Evolutionary conservation across 2,888 invertebrate genomes (phyloP), one percentile per base, ranked within the genome.

Genomic region (Epistrophella euchroma): DNA sequence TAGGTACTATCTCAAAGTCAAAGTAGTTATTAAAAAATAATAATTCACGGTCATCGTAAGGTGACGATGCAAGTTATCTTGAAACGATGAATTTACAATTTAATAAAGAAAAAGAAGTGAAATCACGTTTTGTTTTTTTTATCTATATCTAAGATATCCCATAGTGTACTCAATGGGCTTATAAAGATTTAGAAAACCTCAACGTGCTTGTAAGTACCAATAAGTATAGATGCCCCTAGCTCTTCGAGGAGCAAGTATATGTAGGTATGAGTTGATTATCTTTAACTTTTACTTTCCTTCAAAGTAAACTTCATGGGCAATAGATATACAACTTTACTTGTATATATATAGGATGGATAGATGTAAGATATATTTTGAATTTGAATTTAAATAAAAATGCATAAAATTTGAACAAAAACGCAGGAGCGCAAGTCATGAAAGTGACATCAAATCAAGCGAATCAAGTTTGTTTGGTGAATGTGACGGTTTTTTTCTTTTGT

Each of bases 41-140:
- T 64, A 82, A 86, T 86, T 86, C 86, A 86, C 86, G 86, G 86
- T 86, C 86, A 86, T 70, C 40, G 71, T 45, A 72, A 70, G 72
- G 40, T 77, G 73, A 86, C 73, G 77, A 74, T 45, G 76, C 73
- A 68, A 55, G 25, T 37, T 37, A 58, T 28, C 79, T 66, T 50
- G n/a, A 66, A 66, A 47, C 64, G 55, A 62, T 68, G 71, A 40
- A 32, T 32, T 13, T 37, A 22, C 17, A 56, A n/a, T n/a, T n/a
- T n/a, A n/a, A 35, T 0, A 52, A 10, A 56, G n/a, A 56, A 56
- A 56, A 60, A 86, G 32, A 82, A 60, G 86, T 86, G 86, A 86
- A 82, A 82, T 82, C 86, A 77, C 78, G 74, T 77, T 77, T 76
- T 75, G 13, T 64, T 80, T 66, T 58, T 19, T 43, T 19, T 28